Base-by-base conservation (phyloP, 2,888 invertebrate species). In the Orchesellides sinensis region DNA sequence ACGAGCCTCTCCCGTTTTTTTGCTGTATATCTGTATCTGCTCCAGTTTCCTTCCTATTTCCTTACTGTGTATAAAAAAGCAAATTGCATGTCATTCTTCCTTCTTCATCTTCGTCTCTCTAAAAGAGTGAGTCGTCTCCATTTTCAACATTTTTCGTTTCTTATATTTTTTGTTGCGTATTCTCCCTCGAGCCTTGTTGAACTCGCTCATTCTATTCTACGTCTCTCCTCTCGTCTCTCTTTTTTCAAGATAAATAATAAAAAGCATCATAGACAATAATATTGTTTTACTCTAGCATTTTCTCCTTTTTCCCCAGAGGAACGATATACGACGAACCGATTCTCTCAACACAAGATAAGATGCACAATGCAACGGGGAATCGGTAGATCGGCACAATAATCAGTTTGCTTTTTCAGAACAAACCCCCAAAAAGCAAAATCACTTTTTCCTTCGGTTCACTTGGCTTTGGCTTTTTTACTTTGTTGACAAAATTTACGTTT, bases 271-370 rank as follows among this genome's bases (percentile, higher is more conserved):
- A n/a, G 23, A 45, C 45, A 65, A 45, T 47, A 47, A 35, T 23
- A 10, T 21, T 65, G 12, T 21, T 40, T 40, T 40, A 10, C 40
- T 40, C 40, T 40, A 10, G 10, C n/a, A n/a, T 40, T 54, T 78
- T 78, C 78, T 78, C 54, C 70, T 8, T 52, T 79, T 72, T 79
- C 79, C 79, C 79, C 79, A 72, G 79, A 72, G 79, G 54, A 25
- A 17, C 40, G 40, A 40, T 10, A 2, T 32, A 32, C 32, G 5
- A 32, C 32, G n/a, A n/a, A n/a, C n/a, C n/a, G n/a, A n/a, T n/a
- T n/a, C n/a, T n/a, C n/a, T 8, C 29, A 10, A 29, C 19, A 29
- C 29, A 32, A 35, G 54, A 54, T 54, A 8, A 52, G 49, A 23
- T 14, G 23, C 23, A 32, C 12, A 2, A 61, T 23, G 35, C 52